These are phyloP conservation scores for Azorinus chamasolen DNA, from an alignment of 2,888 invertebrate species.

Conservation along the genomic window DNA sequence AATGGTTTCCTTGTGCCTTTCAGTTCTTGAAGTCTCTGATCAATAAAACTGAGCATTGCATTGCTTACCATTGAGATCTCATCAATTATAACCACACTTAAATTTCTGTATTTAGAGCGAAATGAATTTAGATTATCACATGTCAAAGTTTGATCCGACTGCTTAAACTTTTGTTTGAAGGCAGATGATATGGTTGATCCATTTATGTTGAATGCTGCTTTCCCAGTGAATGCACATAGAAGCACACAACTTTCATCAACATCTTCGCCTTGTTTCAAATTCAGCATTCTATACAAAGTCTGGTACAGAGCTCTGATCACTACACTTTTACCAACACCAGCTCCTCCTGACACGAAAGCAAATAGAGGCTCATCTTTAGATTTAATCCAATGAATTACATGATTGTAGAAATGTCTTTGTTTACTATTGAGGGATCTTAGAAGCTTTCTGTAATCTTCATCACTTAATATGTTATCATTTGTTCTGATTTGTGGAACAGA, in stretches of 20 bases:
- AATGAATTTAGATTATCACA: conserved; percentile 25
- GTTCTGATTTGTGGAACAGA: conserved; percentile 23
- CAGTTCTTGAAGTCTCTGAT: conserved; percentile 37
- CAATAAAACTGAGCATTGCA: conserved; percentile 33
- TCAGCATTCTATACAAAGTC: conserved; percentile 8
- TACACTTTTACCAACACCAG: conserved; percentile 45
- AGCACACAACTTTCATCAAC: conserved; percentile 13
- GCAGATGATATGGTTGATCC: conserved; percentile 26
- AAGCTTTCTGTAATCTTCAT: conserved; percentile 15
- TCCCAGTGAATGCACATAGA: conserved; percentile 40
- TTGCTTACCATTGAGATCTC: conserved; percentile 58
- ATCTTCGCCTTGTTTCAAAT: conserved; percentile 20
- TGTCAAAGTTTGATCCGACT: conserved; percentile 13
- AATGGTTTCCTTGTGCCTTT: conserved; percentile 22
- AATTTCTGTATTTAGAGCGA: conserved; percentile 24
- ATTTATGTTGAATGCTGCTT: conserved; percentile 33
- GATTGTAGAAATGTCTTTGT: conserved; percentile 33
- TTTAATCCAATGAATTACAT: conserved; percentile 18
- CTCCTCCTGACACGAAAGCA: conserved; percentile 52
- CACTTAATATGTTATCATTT: conserved; percentile 15
- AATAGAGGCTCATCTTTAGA: background rate
- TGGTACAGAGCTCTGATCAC: conserved; percentile 23
- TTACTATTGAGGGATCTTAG: conserved; percentile 23
- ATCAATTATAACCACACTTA: conserved; percentile 40
- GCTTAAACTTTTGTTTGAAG: conserved; percentile 26